phyloP scores from a whole-genome alignment of 1,140 invertebrate genomes.

The Babylonia areolata region DNA sequence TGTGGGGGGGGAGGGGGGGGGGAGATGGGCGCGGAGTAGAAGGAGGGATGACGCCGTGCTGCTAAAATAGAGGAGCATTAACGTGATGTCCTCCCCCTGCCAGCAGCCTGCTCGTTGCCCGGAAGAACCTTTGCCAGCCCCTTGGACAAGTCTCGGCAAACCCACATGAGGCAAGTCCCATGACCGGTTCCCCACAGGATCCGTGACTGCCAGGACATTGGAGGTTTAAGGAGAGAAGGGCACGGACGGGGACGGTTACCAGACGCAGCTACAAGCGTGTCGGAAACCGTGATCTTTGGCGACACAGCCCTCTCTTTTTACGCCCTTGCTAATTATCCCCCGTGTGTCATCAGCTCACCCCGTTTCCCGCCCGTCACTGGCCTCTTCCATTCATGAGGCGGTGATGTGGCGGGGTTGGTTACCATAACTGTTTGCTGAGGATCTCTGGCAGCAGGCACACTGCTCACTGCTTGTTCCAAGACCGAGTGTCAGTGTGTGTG shows the following conservation, averaged over 20 bases:
- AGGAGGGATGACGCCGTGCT: background rate
- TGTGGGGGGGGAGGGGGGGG: no score
- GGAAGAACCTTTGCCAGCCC: background rate
- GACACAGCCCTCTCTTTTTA: slow-evolving; percentile 7
- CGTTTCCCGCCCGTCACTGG: background rate
- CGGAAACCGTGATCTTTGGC: background rate
- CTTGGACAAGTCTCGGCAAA: background rate
- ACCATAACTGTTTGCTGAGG: slow-evolving; percentile 7
- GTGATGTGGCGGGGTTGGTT: background rate
- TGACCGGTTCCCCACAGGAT: no score
- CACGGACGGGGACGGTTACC: no score
- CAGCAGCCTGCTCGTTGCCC: background rate
- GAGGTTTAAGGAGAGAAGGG: no score
- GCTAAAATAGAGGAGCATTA: background rate
- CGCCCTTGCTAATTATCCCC: no score
- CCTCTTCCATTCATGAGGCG: slow-evolving; percentile 16
- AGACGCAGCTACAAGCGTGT: no score
- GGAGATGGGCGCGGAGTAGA: no score
- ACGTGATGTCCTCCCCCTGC: no score
- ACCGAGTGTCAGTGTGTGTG: background rate
- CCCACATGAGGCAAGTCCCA: no score
- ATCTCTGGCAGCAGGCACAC: background rate
- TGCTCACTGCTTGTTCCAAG: background rate
- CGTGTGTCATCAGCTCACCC: no score
- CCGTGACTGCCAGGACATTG: no score